Conservation (phyloP, 1,140 invertebrate species). For the Aphelinus certus region DNA sequence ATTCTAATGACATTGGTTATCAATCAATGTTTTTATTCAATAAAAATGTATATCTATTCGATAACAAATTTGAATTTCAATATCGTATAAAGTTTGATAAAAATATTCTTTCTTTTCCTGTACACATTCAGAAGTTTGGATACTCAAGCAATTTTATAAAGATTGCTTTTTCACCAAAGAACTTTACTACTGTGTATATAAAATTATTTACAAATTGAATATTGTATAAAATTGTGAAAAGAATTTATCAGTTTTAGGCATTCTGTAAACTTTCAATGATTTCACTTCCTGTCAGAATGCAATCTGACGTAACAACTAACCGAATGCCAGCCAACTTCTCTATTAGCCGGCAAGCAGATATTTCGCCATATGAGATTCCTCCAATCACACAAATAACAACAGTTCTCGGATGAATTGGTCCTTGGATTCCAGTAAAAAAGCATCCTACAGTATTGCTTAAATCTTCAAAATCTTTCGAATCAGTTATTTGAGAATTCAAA, state of each 20-base stretch:
- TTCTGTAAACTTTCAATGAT: constrained; percentile 67
- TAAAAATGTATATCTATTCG: constrained; percentile 28
- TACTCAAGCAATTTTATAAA: too few relatives aligned
- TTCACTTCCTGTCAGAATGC: constrained; percentile 75
- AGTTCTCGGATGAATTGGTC: constrained; percentile 69
- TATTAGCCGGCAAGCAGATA: constrained; percentile 86
- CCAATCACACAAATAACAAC: constrained; percentile 87
- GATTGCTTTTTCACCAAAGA: too few relatives aligned
- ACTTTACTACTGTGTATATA: too few relatives aligned
- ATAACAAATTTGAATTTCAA: not conserved
- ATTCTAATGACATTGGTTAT: constrained; percentile 22
- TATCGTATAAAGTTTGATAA: too few relatives aligned
- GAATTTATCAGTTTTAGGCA: constrained; percentile 40
- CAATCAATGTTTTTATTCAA: constrained; percentile 37
- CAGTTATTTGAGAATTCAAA: constrained; percentile 53
- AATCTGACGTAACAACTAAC: constrained; percentile 78
- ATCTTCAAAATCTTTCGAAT: constrained; percentile 54
- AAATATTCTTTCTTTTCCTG: too few relatives aligned
- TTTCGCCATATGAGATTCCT: constrained; percentile 92
- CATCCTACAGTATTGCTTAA: constrained; percentile 51
- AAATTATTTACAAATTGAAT: constrained; percentile 1
- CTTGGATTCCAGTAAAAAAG: constrained; percentile 46
- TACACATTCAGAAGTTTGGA: too few relatives aligned
- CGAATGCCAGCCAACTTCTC: constrained; percentile 75
- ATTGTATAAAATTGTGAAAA: constrained; percentile 25